phyloP scores from a whole-genome alignment of 2,888 invertebrate species.

The Venustoraphidia nigricollis region DNA sequence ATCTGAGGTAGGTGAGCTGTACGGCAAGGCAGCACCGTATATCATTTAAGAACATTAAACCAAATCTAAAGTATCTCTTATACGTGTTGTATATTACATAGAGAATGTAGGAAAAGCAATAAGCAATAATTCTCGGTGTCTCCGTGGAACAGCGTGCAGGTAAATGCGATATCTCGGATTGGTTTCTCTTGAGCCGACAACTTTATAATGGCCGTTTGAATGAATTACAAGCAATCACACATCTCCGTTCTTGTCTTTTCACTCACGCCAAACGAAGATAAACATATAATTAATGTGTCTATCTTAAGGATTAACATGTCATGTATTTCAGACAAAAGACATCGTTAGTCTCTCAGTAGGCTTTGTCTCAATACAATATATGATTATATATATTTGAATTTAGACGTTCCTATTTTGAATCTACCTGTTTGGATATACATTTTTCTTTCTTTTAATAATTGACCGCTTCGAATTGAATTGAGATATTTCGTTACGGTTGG shows the following conservation, averaged over 20 bases:
- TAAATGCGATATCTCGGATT: constrained; percentile 2
- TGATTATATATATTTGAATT: not conserved
- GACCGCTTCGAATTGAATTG: too few relatives aligned
- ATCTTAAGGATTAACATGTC: constrained; percentile 11
- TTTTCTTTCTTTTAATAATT: too few relatives aligned
- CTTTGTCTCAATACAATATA: constrained; percentile 4
- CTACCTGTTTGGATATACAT: too few relatives aligned
- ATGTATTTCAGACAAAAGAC: constrained; percentile 10
- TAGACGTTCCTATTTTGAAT: too few relatives aligned
- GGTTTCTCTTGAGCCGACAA: constrained; percentile 13
- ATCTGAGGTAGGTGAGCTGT: too few relatives aligned
- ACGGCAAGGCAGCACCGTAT: not conserved
- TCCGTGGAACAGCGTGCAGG: not conserved
- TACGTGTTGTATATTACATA: not conserved
- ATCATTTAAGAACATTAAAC: not conserved
- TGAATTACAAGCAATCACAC: constrained; percentile 10
- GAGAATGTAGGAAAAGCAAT: constrained; percentile 13
- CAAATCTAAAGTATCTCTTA: not conserved
- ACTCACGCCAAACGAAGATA: not conserved
- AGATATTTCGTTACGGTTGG: too few relatives aligned
- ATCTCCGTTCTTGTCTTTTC: too few relatives aligned
- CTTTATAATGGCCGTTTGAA: constrained; percentile 16
- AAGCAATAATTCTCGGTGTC: constrained; percentile 15
- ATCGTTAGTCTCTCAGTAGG: constrained; percentile 9
- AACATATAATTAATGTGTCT: constrained; percentile 8